Percentiles rank a stretch among this genome's conserved stretches.
phyloP scores from a whole-genome alignment of 2,888 invertebrate species.

The Lycaena phlaeas region DNA sequence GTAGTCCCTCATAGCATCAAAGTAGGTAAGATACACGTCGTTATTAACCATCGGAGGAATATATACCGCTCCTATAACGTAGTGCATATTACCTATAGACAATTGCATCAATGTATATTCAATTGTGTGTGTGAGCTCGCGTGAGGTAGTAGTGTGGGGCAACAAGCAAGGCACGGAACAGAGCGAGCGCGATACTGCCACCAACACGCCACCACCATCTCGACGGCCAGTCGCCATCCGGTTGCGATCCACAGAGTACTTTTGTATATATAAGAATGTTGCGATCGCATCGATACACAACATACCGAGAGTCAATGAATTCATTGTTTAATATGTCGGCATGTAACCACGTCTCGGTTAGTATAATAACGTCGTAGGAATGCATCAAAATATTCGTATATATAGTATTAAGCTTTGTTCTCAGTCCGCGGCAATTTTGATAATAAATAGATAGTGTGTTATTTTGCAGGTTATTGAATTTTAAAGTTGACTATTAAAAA shows the following conservation, averaged over 20 bases:
- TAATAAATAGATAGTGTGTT: slow-evolving; percentile 15
- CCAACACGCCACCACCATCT: slow-evolving; percentile 15
- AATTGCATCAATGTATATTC: not conserved
- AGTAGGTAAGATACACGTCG: not conserved
- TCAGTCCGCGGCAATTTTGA: slow-evolving; percentile 15
- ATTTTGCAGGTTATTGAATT: too few relatives aligned
- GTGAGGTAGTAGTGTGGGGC: not conserved
- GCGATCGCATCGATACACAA: slow-evolving; percentile 13
- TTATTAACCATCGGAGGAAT: not conserved
- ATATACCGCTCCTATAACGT: not conserved
- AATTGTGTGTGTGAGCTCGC: not conserved
- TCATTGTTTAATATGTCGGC: slow-evolving; percentile 12
- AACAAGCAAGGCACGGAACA: not conserved
- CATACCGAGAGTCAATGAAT: slow-evolving; percentile 12
- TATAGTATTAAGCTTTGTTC: slow-evolving; percentile 15
- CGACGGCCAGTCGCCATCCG: slow-evolving; percentile 5
- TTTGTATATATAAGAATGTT: too few relatives aligned
- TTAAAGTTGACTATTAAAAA: too few relatives aligned
- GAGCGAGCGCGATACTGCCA: slow-evolving; percentile 12
- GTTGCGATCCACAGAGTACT: too few relatives aligned
- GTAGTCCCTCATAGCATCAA: too few relatives aligned
- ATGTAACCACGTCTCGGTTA: slow-evolving; percentile 17
- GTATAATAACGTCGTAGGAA: slow-evolving; percentile 16
- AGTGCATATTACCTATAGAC: not conserved
- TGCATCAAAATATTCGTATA: slow-evolving; percentile 16